Evolutionary conservation across 37 sponge, comb jelly and placozoan species (phyloP).

Genomic region (Chondrilla cf. caribensis): DNA sequence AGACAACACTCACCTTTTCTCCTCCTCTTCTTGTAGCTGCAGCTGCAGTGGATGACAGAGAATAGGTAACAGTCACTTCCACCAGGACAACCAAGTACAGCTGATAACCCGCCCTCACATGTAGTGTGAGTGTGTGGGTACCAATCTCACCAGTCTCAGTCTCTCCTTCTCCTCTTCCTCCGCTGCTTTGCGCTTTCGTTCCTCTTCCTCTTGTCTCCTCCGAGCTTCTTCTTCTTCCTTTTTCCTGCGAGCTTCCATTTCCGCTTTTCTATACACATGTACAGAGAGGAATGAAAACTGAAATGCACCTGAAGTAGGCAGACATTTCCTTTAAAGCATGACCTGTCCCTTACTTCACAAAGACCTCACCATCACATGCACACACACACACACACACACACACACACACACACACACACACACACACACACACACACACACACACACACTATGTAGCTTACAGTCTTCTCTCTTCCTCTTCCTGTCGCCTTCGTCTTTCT

Average conservation of each 20-base stretch:
- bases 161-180: slow-evolving; percentile 71
- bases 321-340: not conserved
- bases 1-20: not conserved
- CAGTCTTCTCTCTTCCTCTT: slow-evolving; percentile 82
- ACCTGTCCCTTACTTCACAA: no score
- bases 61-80: no score
- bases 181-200: slow-evolving; percentile 41
- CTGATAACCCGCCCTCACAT: no score
- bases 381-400: not conserved
- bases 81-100: no score
- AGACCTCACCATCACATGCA: not conserved
- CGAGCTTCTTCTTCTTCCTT: slow-evolving; percentile 56
- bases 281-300: not conserved
- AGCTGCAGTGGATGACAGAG: not conserved
- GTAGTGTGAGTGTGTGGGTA: no score
- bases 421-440: not conserved
- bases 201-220: slow-evolving; percentile 59
- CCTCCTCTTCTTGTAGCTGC: slow-evolving; percentile 31
- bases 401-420: slow-evolving; percentile 1
- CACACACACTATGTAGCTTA: slow-evolving; percentile 1
- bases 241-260: slow-evolving; percentile 68
- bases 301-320: not conserved
- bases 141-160: slow-evolving; percentile 24
- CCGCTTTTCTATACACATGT: slow-evolving; percentile 64
- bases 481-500: slow-evolving; percentile 56